Percentiles rank a stretch among this genome's conserved stretches.
These are phyloP conservation scores for Drosophila equinoxialis DNA, from an alignment of 1,140 invertebrate species.

Conservation along the genomic window DNA sequence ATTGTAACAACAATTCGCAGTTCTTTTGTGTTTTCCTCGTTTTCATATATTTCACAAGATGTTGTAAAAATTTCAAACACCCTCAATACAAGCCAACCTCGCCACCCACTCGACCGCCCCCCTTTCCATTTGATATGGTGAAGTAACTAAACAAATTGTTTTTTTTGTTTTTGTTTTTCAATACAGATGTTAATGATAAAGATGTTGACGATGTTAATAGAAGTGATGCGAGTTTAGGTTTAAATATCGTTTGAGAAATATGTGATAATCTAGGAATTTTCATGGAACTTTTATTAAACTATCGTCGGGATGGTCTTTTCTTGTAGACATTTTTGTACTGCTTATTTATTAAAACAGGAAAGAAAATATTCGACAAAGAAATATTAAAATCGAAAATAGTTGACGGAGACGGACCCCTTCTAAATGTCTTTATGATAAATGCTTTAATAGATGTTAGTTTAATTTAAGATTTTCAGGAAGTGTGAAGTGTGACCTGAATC, in stretches of 20 bases:
- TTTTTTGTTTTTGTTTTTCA: conserved; percentile 5
- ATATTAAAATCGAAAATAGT: too few relatives aligned
- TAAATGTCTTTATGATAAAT: too few relatives aligned
- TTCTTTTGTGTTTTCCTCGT: neutral
- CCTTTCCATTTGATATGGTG: neutral
- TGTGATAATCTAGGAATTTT: too few relatives aligned
- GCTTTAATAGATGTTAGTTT: too few relatives aligned
- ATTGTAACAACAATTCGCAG: neutral
- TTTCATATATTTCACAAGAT: neutral
- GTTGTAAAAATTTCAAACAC: neutral
- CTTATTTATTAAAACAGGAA: too few relatives aligned
- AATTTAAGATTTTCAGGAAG: too few relatives aligned
- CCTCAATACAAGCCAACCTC: neutral
- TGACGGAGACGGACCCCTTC: too few relatives aligned
- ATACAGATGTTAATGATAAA: neutral
- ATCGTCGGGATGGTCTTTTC: too few relatives aligned
- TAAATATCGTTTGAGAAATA: neutral
- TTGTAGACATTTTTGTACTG: too few relatives aligned
- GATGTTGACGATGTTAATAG: neutral
- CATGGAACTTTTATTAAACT: too few relatives aligned
- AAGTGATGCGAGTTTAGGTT: neutral
- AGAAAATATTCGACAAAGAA: too few relatives aligned
- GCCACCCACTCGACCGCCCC: neutral
- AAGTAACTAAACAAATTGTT: neutral
- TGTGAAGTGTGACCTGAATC: too few relatives aligned